Conservation (phyloP, 2,113 vertebrate genomes). For the Anarhynchus alexandrinus region DNA sequence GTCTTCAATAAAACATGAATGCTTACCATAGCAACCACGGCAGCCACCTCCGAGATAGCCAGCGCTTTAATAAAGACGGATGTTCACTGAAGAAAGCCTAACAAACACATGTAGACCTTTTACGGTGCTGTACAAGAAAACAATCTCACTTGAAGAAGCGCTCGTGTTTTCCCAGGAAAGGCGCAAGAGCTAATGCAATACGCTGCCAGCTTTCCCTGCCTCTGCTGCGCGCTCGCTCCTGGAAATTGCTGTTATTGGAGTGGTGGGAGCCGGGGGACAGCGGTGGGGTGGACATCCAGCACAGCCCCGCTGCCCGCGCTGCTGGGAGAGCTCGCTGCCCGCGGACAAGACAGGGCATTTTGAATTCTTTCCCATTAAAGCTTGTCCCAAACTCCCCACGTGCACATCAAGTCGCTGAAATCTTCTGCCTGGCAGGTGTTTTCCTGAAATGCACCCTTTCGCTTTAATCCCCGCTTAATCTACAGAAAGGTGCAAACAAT, state of each 20-base stretch:
- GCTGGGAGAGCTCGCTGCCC: rapidly evolving
- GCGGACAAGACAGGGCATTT: neutral
- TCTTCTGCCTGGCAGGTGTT: neutral
- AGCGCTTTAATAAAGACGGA: constrained; percentile 50
- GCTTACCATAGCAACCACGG: constrained; percentile 70
- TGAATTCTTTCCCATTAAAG: neutral
- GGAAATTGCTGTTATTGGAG: neutral
- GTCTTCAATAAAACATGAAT: constrained; percentile 69
- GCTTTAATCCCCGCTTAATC: neutral
- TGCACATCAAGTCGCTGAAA: neutral
- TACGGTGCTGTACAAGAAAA: constrained; percentile 4
- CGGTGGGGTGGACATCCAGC: neutral
- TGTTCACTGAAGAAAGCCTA: neutral
- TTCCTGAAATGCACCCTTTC: neutral
- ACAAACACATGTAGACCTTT: constrained; percentile 23
- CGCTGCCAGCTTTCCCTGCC: neutral
- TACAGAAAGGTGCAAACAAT: neutral
- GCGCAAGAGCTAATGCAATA: constrained; percentile 15
- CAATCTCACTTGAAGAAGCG: constrained; percentile 23
- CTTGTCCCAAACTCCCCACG: neutral
- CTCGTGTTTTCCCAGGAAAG: constrained; percentile 7
- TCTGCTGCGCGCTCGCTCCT: neutral
- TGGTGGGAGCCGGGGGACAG: rapidly evolving
- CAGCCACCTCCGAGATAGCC: constrained; percentile 9
- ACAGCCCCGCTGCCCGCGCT: neutral